A percentile compares a stretch with the other conserved stretches of the same genome.
Evolutionary conservation across 2,888 invertebrate genomes (phyloP).

Genomic region (Dryococelus australis): DNA sequence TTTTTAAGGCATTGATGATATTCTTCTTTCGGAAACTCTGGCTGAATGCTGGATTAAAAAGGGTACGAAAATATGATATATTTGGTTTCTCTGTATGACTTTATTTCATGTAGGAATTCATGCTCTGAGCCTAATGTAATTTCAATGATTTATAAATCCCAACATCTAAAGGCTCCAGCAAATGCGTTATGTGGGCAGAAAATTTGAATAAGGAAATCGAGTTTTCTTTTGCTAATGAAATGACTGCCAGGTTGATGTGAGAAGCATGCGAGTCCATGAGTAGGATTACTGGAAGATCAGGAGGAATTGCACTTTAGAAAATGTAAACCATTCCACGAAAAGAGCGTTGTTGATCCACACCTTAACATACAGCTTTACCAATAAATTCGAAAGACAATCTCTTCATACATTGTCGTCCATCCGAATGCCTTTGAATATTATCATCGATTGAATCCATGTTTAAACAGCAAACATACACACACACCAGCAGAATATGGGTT

Average conservation of each 20-base stretch:
- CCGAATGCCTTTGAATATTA: slow-evolving; percentile 27
- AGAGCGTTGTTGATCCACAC: slow-evolving; percentile 12
- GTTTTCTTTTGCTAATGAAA: background rate
- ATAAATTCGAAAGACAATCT: slow-evolving; percentile 11
- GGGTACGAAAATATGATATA: background rate
- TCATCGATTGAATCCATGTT: slow-evolving; percentile 35
- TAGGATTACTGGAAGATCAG: background rate
- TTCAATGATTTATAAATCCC: slow-evolving; percentile 12
- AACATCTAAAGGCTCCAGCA: slow-evolving; percentile 7
- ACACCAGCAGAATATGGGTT: slow-evolving; percentile 46
- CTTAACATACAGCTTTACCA: slow-evolving; percentile 20
- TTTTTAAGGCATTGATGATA: slow-evolving; percentile 23
- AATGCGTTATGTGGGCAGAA: background rate
- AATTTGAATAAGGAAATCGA: background rate
- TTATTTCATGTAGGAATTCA: background rate
- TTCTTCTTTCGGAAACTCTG: background rate
- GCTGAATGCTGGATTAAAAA: slow-evolving; percentile 23
- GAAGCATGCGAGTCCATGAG: slow-evolving; percentile 25
- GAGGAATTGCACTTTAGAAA: slow-evolving; percentile 24
- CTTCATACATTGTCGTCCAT: background rate
- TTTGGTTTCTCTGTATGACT: slow-evolving; percentile 10
- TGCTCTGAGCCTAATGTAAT: background rate
- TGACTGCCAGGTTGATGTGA: background rate
- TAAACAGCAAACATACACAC: slow-evolving; percentile 41
- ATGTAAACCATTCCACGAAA: slow-evolving; percentile 8